Percentiles rank a stretch among this genome's conserved stretches.
Conservation (phyloP, 53 echinoderm and acorn worm genomes). For the Zoroaster sp. region DNA sequence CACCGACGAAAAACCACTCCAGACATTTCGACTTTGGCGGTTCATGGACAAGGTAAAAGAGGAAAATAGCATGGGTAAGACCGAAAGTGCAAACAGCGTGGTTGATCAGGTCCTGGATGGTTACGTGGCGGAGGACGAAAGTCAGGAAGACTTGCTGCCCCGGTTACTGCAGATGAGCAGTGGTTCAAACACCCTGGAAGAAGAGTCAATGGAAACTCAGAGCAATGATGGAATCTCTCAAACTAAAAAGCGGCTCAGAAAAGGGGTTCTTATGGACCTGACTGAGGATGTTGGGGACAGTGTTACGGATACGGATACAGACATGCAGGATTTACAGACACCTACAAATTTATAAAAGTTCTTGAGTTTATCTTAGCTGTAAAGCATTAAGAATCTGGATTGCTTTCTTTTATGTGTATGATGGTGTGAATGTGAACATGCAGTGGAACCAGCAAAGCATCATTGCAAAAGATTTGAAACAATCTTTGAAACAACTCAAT, state of each 20-base stretch:
- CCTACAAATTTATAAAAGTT: constrained; percentile 18
- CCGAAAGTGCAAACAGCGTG: background rate
- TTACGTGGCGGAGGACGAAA: constrained; percentile 24
- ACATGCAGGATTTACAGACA: constrained; percentile 33
- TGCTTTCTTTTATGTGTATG: too few species aligned
- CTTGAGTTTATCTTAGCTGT: too few species aligned
- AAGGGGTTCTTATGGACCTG: background rate
- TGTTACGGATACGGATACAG: background rate
- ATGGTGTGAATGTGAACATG: too few species aligned
- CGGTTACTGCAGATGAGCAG: background rate
- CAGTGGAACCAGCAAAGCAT: too few species aligned
- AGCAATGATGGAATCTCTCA: background rate
- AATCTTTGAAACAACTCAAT: too few species aligned
- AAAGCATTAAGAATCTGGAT: too few species aligned
- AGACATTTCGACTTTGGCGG: constrained; percentile 69
- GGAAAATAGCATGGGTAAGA: constrained; percentile 13
- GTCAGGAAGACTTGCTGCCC: background rate
- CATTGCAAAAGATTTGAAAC: too few species aligned
- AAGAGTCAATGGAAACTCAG: constrained; percentile 5
- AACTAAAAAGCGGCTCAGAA: background rate
- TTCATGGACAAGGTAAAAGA: constrained; percentile 57
- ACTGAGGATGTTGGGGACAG: background rate
- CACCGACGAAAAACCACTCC: constrained; percentile 68
- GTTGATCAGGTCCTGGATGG: background rate
- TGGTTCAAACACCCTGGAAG: background rate